These are phyloP conservation scores for Podarcis cretensis DNA, from an alignment of 2,113 vertebrate species.

Conservation along the genomic window DNA sequence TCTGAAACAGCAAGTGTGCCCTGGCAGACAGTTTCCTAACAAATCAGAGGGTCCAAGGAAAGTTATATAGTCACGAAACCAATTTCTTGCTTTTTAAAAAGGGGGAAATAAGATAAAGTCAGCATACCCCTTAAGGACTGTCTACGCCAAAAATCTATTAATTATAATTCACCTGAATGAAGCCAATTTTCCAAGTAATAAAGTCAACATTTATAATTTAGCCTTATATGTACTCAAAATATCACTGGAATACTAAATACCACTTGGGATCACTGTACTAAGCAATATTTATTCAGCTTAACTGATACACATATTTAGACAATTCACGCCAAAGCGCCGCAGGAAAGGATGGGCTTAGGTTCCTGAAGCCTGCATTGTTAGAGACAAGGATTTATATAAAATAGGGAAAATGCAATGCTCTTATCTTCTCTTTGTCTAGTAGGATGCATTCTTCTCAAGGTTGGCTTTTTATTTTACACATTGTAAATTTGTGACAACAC, in stretches of 20 bases:
- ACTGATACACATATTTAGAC: neutral
- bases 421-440: neutral
- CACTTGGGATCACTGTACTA: neutral
- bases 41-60: no score
- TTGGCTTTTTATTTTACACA: neutral
- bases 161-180: neutral
- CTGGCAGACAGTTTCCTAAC: no score
- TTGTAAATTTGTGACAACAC: neutral
- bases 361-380: neutral
- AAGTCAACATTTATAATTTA: neutral
- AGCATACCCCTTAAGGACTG: neutral
- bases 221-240: neutral
- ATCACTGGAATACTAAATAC: neutral
- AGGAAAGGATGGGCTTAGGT: neutral
- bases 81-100: no score
- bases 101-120: no score
- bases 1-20: no score
- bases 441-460: neutral
- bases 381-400: neutral
- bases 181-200: neutral
- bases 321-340: neutral
- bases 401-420: neutral
- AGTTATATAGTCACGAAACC: no score
- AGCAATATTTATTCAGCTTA: neutral
- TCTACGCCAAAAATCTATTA: neutral